Evolutionary conservation across 2,113 vertebrate species (phyloP).

Genomic region (Nibea coibor): DNA sequence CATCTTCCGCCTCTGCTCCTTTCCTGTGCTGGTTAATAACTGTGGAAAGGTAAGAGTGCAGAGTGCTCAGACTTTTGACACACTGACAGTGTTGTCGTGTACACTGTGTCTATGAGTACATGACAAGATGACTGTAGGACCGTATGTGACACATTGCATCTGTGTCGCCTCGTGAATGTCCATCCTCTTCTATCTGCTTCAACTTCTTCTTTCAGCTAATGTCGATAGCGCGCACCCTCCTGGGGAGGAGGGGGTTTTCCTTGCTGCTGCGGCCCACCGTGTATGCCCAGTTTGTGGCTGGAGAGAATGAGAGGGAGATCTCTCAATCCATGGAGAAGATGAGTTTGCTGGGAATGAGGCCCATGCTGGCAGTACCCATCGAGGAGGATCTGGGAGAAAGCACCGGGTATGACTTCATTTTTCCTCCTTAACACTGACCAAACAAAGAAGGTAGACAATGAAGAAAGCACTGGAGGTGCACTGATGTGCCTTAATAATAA

Average conservation of each 20-base stretch:
- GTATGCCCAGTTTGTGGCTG: conserved; percentile 93
- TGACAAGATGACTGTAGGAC: not conserved
- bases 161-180: not conserved
- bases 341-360: conserved; percentile 82
- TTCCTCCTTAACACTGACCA: not conserved
- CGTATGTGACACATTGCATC: not conserved
- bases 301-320: conserved; percentile 86
- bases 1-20: conserved; percentile 84
- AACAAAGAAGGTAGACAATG: not conserved
- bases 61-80: not conserved
- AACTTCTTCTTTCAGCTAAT: conserved; percentile 80
- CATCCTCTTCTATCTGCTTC: not conserved
- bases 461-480: not conserved
- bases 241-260: conserved; percentile 83
- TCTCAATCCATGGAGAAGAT: conserved; percentile 84
- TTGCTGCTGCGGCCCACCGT: conserved; percentile 83
- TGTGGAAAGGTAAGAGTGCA: conserved; percentile 79
- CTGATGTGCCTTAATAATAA: not conserved
- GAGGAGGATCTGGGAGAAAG: conserved; percentile 91
- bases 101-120: not conserved
- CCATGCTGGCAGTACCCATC: conserved; percentile 91
- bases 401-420: conserved; percentile 57
- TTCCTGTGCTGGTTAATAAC: conserved; percentile 83
- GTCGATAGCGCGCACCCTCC: conserved; percentile 75
- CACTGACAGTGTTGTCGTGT: not conserved